Base-by-base conservation (phyloP, 2,113 vertebrate species). In the Poeciliopsis turrubarensis region DNA sequence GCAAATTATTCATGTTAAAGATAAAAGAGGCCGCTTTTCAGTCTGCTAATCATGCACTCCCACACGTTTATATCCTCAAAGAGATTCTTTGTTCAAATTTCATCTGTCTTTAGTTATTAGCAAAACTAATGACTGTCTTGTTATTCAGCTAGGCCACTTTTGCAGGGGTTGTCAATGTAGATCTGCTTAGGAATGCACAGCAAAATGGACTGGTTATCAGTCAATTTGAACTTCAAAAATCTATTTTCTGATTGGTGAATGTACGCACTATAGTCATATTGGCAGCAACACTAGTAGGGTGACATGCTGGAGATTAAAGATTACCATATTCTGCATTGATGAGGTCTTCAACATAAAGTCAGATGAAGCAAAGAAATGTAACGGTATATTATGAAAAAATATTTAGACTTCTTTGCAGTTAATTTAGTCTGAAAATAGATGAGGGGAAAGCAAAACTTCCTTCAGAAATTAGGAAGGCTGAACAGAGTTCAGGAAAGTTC, bases 11-110 rank as follows among this genome's bases (percentile, higher is more conserved):
- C 73, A 57, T 26, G 41, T 27, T 29, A 62, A 26, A 65, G 66
- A 89, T 72, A 85, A 79, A 29, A 73, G 71, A 71, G 26, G 47
- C 27, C 60, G 19, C 39, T 29, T 74, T 70, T 79, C 54, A 72
- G 41, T 67, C 66, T 7, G 5, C 34, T 75, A n/a, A 37, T 65
- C 54, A 76, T 54, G 61, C 39, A 30, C 9, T n/a, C 7, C 44
- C 41, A 69, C 19, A 32, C 10, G 62, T 69, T 34, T 39, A 78
- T 67, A 29, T 74, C 70, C 1, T 73, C 26, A 86, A 74, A 67
- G 60, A 27, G 1, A 3, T 11, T 64, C 44, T 47, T 47, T 47
- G 44, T 47, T 57, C 73, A 84, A 73, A 72, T 81, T 68, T 72
- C 19, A 64, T 4, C 19, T 64, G 5, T 64, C 30, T 31, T 37